Conservation (phyloP, 2,797 vertebrate species). For the Chelonia mydas region DNA sequence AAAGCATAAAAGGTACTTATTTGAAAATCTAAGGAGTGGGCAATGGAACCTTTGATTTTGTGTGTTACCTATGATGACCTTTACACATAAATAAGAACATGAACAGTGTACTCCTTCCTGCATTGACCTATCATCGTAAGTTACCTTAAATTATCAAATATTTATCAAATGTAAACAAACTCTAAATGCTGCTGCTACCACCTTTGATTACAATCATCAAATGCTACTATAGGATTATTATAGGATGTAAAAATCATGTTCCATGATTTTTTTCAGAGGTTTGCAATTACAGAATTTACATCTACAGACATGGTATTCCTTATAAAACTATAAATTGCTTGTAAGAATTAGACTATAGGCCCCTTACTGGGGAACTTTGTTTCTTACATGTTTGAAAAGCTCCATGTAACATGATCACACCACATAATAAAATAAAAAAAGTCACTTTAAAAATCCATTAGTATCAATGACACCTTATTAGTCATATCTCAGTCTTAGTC, state of each 20-base stretch:
- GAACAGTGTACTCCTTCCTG: neutral
- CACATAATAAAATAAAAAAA: neutral
- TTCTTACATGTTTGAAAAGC: neutral
- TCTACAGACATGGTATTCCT: neutral
- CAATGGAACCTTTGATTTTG: neutral
- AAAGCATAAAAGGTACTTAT: rapidly evolving
- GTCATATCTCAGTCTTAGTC: neutral
- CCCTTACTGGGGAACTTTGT: neutral
- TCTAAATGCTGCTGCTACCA: neutral
- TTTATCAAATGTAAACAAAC: neutral
- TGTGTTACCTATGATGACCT: neutral
- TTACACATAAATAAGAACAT: neutral
- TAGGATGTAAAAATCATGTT: neutral
- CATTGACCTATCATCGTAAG: neutral
- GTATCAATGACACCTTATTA: neutral
- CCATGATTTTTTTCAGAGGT: neutral
- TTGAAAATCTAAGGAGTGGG: neutral
- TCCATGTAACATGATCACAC: neutral
- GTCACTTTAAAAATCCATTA: neutral
- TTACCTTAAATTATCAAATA: neutral
- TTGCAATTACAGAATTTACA: neutral
- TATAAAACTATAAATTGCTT: neutral
- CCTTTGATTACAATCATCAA: neutral
- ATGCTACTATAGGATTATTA: neutral
- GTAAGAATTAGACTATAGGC: neutral